A percentile compares a stretch with the other conserved stretches of the same genome.
These are phyloP conservation scores for Resseliella maxima DNA, from an alignment of 2,888 invertebrate species.

Conservation along the genomic window DNA sequence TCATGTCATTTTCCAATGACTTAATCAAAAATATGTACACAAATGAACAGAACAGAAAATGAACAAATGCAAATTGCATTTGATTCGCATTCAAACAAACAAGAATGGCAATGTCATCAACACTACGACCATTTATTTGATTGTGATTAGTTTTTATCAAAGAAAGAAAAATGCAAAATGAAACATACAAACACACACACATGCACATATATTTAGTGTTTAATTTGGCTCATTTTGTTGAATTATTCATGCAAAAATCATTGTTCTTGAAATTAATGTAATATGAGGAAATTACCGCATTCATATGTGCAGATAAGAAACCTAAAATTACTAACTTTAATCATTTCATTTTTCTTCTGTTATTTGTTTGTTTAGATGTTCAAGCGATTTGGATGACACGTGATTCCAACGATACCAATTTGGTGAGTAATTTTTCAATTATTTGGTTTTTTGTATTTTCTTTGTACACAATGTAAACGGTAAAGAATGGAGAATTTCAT, in stretches of 20 bases:
- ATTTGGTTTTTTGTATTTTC: not conserved
- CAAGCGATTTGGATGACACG: not conserved
- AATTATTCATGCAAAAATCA: not conserved
- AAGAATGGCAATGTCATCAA: not conserved
- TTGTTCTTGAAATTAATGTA: slow-evolving; percentile 12
- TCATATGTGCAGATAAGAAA: not conserved
- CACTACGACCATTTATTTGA: slow-evolving; percentile 16
- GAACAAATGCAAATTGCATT: not conserved
- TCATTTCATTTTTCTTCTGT: not conserved
- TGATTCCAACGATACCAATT: not conserved
- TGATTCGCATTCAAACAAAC: not conserved
- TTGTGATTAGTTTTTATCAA: slow-evolving; percentile 20
- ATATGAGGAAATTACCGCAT: not conserved
- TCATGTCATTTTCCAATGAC: slow-evolving; percentile 3
- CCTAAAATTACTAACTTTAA: not conserved
- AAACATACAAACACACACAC: not conserved
- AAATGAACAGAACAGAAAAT: not conserved
- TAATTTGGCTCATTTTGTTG: not conserved
- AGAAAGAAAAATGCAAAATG: not conserved
- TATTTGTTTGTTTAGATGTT: not conserved
- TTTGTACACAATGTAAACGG: not conserved
- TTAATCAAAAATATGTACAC: not conserved
- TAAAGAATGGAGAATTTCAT: too few species aligned
- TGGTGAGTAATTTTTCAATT: not conserved
- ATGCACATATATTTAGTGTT: not conserved